These are phyloP conservation scores for Hycleus phaleratus DNA, from an alignment of 1,140 invertebrate genomes.

Conservation along the genomic window DNA sequence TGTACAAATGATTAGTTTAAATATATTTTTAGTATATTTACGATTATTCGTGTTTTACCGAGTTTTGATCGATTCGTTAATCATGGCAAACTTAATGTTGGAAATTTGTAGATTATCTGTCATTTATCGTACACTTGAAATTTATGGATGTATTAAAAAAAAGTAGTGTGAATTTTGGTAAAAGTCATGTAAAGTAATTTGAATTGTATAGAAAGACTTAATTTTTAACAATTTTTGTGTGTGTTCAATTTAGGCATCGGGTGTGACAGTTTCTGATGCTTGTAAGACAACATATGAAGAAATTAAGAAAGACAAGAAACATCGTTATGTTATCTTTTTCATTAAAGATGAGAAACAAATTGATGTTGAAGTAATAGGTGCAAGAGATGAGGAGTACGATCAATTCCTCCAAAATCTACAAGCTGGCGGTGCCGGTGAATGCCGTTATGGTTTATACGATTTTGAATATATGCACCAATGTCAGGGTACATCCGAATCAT, in stretches of 20 bases:
- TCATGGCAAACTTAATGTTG: too few relatives aligned
- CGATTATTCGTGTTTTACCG: too few relatives aligned
- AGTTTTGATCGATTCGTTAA: too few relatives aligned
- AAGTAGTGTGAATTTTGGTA: too few relatives aligned
- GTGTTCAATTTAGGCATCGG: constrained; percentile 70
- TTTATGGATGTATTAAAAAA: too few relatives aligned
- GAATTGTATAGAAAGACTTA: background rate
- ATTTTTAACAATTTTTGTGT: constrained; percentile 9
- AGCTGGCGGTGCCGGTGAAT: constrained; percentile 80
- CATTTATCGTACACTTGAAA: too few relatives aligned
- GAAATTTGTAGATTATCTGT: too few relatives aligned
- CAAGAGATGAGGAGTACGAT: constrained; percentile 81
- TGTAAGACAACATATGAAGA: constrained; percentile 94
- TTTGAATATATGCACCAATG: constrained; percentile 94
- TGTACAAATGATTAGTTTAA: too few relatives aligned
- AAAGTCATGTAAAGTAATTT: too few relatives aligned
- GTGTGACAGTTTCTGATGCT: constrained; percentile 88
- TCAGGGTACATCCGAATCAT: constrained; percentile 86
- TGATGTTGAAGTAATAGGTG: constrained; percentile 81
- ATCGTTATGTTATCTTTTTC: constrained; percentile 92
- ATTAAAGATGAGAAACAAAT: constrained; percentile 93
- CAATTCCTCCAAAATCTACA: constrained; percentile 85
- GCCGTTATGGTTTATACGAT: constrained; percentile 91
- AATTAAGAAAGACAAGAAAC: constrained; percentile 95
- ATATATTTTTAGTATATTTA: too few relatives aligned